phyloP scores from a whole-genome alignment of 1,140 invertebrate species.

The Drosophila bocki region DNA sequence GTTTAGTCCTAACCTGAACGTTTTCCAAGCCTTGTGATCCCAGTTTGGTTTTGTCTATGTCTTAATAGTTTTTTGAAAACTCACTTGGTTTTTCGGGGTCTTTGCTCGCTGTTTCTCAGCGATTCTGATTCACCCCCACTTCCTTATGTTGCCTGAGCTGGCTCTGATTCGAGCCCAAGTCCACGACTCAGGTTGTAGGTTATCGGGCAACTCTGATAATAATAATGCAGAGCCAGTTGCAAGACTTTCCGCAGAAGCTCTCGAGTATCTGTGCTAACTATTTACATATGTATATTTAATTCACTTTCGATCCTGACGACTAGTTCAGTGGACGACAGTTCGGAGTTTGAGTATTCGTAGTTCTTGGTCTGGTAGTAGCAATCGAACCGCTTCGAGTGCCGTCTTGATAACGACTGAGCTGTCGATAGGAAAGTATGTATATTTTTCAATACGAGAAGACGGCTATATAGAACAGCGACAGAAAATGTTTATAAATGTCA shows the following conservation, averaged over 20 bases:
- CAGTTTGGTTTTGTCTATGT: background rate
- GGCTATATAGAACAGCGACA: constrained; percentile 24
- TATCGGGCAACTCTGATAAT: constrained; percentile 52
- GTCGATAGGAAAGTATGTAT: constrained; percentile 32
- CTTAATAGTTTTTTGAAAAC: background rate
- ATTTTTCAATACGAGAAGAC: constrained; percentile 42
- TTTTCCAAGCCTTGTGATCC: background rate
- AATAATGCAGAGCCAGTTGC: constrained; percentile 28
- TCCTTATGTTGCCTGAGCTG: constrained; percentile 18
- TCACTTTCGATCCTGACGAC: background rate
- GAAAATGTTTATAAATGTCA: constrained; percentile 33
- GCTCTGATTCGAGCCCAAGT: constrained; percentile 10
- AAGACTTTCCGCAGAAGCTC: background rate
- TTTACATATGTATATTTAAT: constrained; percentile 17
- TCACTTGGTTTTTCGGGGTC: background rate
- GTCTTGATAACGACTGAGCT: constrained; percentile 74
- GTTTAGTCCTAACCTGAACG: background rate
- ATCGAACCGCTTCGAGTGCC: constrained; percentile 56
- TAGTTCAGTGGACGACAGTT: background rate
- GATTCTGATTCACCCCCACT: constrained; percentile 10
- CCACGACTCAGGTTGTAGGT: constrained; percentile 41
- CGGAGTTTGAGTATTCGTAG: constrained; percentile 3
- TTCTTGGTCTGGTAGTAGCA: constrained; percentile 14
- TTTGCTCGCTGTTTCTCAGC: constrained; percentile 7
- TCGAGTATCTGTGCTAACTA: constrained; percentile 1